phyloP scores from a whole-genome alignment of 2,113 vertebrate species.

The Neodon shergylaensis region DNA sequence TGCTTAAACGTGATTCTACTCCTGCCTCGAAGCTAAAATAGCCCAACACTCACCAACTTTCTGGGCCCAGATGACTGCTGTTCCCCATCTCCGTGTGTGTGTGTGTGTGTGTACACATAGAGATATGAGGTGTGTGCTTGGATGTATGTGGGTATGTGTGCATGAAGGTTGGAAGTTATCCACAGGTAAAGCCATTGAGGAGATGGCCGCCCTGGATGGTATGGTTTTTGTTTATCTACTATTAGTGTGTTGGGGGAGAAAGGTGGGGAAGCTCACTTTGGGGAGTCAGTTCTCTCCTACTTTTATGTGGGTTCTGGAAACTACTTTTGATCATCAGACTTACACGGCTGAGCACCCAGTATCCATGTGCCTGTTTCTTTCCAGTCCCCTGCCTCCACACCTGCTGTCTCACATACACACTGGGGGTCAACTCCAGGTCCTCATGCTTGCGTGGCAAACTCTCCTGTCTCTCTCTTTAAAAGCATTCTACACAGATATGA shows the following conservation, averaged over 20 bases:
- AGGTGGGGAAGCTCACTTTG: background rate
- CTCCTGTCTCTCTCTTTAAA: background rate
- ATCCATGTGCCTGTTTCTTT: background rate
- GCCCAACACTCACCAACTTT: background rate
- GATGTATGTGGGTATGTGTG: no score
- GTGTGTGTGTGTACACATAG: background rate
- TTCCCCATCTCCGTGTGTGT: background rate
- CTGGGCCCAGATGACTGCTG: background rate
- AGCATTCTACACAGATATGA: background rate
- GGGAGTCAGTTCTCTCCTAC: background rate
- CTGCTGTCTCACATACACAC: background rate
- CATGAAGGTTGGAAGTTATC: background rate
- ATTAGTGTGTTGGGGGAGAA: background rate
- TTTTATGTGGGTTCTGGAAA: background rate
- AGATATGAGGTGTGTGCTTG: no score
- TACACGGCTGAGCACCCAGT: background rate
- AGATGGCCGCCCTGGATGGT: background rate
- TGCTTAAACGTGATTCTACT: background rate
- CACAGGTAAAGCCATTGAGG: background rate
- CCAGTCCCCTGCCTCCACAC: background rate
- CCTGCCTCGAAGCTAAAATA: background rate
- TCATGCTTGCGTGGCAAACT: no score
- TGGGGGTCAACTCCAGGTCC: background rate
- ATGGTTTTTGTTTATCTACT: background rate
- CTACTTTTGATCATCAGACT: background rate